Evolutionary conservation across 2,797 vertebrate genomes (phyloP).

Genomic region (Amniataba percoides): DNA sequence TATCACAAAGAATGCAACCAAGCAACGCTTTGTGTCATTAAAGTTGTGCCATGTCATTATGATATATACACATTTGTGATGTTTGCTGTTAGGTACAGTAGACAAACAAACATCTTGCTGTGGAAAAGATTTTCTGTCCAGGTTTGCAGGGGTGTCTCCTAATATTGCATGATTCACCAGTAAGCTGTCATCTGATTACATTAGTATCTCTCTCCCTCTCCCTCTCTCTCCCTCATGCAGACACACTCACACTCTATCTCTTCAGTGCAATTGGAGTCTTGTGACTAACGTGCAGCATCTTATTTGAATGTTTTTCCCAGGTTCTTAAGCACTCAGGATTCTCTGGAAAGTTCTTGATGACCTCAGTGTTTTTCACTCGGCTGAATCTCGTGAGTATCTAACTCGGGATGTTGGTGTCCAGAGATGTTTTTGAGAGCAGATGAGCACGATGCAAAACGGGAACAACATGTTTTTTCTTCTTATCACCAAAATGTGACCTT

Average conservation of each 20-base stretch:
- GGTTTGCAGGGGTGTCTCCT: slow-evolving; percentile 61
- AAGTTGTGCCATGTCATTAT: neutral
- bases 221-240: slow-evolving; percentile 30
- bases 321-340: slow-evolving; percentile 78
- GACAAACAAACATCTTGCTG: slow-evolving; percentile 19
- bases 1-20: neutral
- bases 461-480: slow-evolving; percentile 52
- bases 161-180: slow-evolving; percentile 82
- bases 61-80: neutral
- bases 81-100: slow-evolving; percentile 1
- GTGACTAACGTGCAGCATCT: slow-evolving; percentile 88
- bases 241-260: slow-evolving; percentile 69
- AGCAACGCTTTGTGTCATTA: neutral
- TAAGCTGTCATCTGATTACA: slow-evolving; percentile 82
- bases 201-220: slow-evolving; percentile 47
- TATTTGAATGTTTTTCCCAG: slow-evolving; percentile 87
- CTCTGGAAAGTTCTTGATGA: slow-evolving; percentile 81
- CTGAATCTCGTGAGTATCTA: slow-evolving; percentile 83
- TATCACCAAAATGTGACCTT: slow-evolving; percentile 30
- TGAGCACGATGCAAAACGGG: slow-evolving; percentile 30
- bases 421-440: slow-evolving; percentile 72
- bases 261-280: slow-evolving; percentile 82
- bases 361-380: slow-evolving; percentile 83
- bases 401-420: slow-evolving; percentile 78
- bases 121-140: slow-evolving; percentile 1